These are phyloP conservation scores for Ormyrus nitidulus DNA, from an alignment of 2,888 invertebrate genomes.

Conservation along the genomic window DNA sequence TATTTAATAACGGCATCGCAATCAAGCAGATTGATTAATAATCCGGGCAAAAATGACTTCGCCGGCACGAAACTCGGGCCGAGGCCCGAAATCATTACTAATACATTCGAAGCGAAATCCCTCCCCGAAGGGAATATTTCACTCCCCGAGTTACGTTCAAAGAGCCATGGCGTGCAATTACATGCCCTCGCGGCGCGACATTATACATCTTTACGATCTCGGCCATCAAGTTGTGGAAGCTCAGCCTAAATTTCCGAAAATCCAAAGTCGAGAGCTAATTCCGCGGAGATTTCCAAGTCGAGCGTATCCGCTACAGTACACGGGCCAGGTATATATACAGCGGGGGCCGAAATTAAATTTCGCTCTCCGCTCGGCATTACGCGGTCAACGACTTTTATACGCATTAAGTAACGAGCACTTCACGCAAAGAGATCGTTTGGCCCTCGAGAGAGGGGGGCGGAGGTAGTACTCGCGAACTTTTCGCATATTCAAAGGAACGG, in stretches of 20 bases:
- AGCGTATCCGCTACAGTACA: neutral
- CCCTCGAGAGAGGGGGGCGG: neutral
- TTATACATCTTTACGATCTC: neutral
- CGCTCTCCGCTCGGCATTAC: conserved; percentile 26
- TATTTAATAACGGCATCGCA: too few species aligned
- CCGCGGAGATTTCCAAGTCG: neutral
- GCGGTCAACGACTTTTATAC: conserved; percentile 41
- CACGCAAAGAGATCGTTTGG: conserved; percentile 44
- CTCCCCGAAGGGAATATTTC: neutral
- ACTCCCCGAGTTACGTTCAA: neutral
- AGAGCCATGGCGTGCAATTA: neutral
- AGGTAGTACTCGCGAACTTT: conserved; percentile 13
- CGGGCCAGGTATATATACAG: neutral
- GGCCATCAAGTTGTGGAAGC: neutral
- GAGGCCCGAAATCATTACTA: too few species aligned
- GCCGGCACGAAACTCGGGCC: too few species aligned
- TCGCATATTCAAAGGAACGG: neutral
- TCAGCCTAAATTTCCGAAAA: conserved; percentile 19
- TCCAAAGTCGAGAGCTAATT: conserved; percentile 8
- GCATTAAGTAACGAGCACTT: conserved; percentile 46
- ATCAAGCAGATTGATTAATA: too few species aligned
- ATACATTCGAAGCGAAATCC: too few species aligned
- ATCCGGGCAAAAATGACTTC: too few species aligned
- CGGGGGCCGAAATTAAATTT: conserved; percentile 38
- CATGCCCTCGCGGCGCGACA: neutral